Conservation (phyloP, 2,888 invertebrate genomes). For the Suillia variegata region DNA sequence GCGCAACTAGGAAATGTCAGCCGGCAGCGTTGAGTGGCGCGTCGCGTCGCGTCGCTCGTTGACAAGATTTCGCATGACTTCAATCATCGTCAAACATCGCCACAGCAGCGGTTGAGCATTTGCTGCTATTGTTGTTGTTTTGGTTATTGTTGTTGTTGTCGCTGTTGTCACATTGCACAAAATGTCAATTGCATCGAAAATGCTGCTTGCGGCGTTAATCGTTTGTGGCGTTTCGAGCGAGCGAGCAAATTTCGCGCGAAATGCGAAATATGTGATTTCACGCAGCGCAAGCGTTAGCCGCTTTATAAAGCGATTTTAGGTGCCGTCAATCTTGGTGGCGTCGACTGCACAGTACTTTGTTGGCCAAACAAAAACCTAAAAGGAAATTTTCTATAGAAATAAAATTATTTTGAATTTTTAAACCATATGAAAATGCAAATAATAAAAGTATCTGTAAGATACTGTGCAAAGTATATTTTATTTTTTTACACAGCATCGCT, state of each 20-base stretch:
- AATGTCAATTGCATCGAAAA: neutral
- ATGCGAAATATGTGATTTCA: slow-evolving; percentile 1
- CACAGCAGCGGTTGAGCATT: no score
- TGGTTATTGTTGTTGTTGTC: neutral
- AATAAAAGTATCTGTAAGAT: no score
- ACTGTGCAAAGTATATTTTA: no score
- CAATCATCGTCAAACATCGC: neutral
- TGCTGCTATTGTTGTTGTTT: no score
- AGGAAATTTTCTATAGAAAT: no score
- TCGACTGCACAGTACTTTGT: no score
- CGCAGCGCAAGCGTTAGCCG: neutral
- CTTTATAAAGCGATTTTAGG: neutral
- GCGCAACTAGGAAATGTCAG: neutral
- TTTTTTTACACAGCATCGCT: no score
- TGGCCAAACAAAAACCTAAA: no score
- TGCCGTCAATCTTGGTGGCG: neutral
- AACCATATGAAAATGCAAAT: no score
- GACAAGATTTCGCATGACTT: neutral
- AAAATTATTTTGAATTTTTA: no score
- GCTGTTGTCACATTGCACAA: neutral
- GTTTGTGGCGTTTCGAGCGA: neutral
- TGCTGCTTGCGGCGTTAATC: neutral
- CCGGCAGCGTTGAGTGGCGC: no score
- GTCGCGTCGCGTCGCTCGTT: no score
- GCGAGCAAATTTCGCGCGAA: neutral